Conservation (phyloP, 2,113 vertebrate genomes). For the Pterocles gutturalis region DNA sequence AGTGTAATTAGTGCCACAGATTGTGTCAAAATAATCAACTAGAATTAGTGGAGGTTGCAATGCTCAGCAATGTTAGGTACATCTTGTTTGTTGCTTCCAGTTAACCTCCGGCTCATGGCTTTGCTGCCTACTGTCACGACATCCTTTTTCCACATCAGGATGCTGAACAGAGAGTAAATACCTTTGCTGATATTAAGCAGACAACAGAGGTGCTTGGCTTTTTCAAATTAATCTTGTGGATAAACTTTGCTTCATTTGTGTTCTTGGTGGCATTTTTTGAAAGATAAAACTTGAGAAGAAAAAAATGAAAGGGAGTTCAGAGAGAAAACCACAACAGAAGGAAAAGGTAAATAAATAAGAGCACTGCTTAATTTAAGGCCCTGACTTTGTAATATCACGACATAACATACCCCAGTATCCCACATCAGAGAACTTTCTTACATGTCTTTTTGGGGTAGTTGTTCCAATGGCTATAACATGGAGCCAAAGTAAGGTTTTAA, state of each 20-base stretch:
- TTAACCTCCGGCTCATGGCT: neutral
- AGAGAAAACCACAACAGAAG: neutral
- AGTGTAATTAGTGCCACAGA: neutral
- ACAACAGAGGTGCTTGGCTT: neutral
- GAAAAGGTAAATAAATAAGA: neutral
- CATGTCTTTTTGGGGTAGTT: neutral
- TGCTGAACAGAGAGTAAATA: no score
- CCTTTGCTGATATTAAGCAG: neutral
- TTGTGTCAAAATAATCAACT: neutral
- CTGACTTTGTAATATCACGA: neutral
- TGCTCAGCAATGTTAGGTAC: neutral
- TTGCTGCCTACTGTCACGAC: neutral
- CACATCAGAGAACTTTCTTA: constrained; percentile 2
- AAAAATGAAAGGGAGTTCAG: neutral
- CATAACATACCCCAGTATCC: neutral
- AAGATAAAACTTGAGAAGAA: neutral
- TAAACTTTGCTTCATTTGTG: neutral
- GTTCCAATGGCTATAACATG: neutral
- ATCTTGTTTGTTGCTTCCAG: neutral
- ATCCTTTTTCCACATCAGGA: neutral
- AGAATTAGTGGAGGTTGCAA: neutral
- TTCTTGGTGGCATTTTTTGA: neutral
- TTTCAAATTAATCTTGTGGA: neutral
- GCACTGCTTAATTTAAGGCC: neutral
- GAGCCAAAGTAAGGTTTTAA: neutral